Conservation (phyloP, 2,113 vertebrate species). For the Solea solea region DNA sequence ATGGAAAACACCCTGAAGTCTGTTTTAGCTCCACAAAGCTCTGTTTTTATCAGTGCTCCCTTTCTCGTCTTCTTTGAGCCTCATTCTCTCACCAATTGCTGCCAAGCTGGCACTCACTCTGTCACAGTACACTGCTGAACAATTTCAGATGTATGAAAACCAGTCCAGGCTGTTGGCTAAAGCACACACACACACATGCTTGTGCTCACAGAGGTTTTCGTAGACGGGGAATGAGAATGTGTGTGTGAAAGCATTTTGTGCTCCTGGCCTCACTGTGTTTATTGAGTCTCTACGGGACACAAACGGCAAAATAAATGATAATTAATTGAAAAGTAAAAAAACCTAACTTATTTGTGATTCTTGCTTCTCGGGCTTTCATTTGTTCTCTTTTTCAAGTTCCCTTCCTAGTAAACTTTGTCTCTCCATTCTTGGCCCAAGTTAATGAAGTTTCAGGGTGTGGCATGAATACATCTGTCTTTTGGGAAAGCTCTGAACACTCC, state of each 20-base stretch:
- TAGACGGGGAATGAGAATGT: slow-evolving; percentile 11
- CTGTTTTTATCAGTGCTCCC: slow-evolving; percentile 10
- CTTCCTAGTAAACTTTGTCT: slow-evolving; percentile 6
- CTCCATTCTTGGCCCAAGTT: slow-evolving; percentile 16
- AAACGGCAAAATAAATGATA: neutral
- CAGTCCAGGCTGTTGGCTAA: slow-evolving; percentile 22
- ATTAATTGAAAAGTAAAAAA: neutral
- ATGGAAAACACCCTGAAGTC: slow-evolving; percentile 42
- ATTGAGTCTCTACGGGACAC: neutral
- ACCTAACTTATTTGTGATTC: neutral
- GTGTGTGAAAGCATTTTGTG: slow-evolving; percentile 1
- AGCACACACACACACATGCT: slow-evolving; percentile 15
- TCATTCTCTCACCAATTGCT: neutral
- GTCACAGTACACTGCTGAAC: slow-evolving; percentile 7
- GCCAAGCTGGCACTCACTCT: slow-evolving; percentile 17
- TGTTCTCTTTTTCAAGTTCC: neutral
- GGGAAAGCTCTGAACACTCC: slow-evolving; percentile 27
- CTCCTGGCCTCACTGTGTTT: neutral
- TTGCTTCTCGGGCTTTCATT: neutral
- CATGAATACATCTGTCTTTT: slow-evolving; percentile 35
- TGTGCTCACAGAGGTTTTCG: slow-evolving; percentile 44
- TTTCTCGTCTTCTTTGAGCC: neutral
- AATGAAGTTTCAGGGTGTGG: slow-evolving; percentile 64
- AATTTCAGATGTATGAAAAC: slow-evolving; percentile 20
- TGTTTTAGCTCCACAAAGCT: neutral